Evolutionary conservation across 2,888 invertebrate species (phyloP), one percentile per base, ranked within the genome.

Genomic region (Xestia c-nigrum): DNA sequence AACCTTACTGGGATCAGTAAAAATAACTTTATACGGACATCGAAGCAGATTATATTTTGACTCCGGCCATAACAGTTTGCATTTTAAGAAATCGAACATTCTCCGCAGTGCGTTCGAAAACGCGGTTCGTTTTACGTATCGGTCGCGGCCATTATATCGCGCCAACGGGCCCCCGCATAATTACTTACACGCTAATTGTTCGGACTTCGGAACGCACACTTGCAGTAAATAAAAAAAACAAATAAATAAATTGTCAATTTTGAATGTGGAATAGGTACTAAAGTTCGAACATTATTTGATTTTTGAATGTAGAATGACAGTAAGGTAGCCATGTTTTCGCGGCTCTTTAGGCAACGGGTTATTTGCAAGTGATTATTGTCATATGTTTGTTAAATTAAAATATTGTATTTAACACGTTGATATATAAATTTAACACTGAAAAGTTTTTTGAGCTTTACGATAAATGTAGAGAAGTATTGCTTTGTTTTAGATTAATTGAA

Each of bases 131-230:
- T 93, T 92, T 91, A 93, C 90, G 91, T 92, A 94, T 93, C 93
- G 90, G 88, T 88, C 83, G 88, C 90, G 89, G 88, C 89, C 91
- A 94, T 94, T 93, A 94, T 90, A 88, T 90, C 82, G 87, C 86
- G 88, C 90, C 91, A 92, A 89, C 91, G 91, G 92, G 87, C 90
- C 89, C 90, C 90, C 91, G 93, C 92, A 92, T 94, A 95, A 95
- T 95, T 95, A 93, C 93, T 86, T 83, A 87, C 89, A 85, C 87
- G 85, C 93, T 95, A 95, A 95, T 95, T 95, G 94, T 94, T 81
- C 87, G 76, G 86, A 85, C 87, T 88, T 90, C 79, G 89, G 89
- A 91, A 92, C 90, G 87, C 69, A 84, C 77, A 86, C 83, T 81
- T 85, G 84, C 77, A 75, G 59, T 68, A 65, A 74, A 72, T 72